Conservation (phyloP, 2,113 vertebrate species). For the Puntigrus tetrazona region DNA sequence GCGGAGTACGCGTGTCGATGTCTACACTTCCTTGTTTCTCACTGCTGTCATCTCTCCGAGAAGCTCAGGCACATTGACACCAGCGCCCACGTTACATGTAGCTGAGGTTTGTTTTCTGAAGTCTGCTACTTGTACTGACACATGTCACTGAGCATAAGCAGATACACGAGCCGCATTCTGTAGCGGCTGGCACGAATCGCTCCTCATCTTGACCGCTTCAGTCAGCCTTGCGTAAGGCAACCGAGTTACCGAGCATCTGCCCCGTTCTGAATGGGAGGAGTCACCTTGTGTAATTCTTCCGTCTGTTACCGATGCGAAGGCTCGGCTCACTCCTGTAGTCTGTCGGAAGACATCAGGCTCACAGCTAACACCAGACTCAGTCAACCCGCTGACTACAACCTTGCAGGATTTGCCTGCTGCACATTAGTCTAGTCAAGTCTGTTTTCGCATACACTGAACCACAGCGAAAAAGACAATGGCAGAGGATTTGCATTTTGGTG, state of each 20-base stretch:
- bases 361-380: slow-evolving; percentile 50
- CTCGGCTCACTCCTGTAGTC: slow-evolving; percentile 52
- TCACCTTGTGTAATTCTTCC: slow-evolving; percentile 29
- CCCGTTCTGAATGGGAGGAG: slow-evolving; percentile 40
- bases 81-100: slow-evolving; percentile 56
- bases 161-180: slow-evolving; percentile 63
- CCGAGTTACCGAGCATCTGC: slow-evolving; percentile 51
- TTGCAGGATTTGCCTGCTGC: slow-evolving; percentile 26
- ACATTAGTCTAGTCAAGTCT: slow-evolving; percentile 25
- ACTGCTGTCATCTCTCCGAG: slow-evolving; percentile 23
- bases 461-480: background rate
- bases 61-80: slow-evolving; percentile 61
- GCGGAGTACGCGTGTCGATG: background rate
- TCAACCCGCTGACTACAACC: slow-evolving; percentile 30
- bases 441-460: background rate
- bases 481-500: background rate
- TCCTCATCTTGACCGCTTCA: slow-evolving; percentile 59
- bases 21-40: slow-evolving; percentile 23
- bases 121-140: slow-evolving; percentile 69
- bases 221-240: slow-evolving; percentile 60
- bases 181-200: slow-evolving; percentile 63
- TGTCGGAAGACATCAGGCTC: slow-evolving; percentile 60
- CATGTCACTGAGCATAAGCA: slow-evolving; percentile 67
- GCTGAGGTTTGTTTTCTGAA: slow-evolving; percentile 65
- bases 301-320: slow-evolving; percentile 41